Evolutionary conservation across 2,888 invertebrate species (phyloP).

Genomic region (Brachypterus glaber): DNA sequence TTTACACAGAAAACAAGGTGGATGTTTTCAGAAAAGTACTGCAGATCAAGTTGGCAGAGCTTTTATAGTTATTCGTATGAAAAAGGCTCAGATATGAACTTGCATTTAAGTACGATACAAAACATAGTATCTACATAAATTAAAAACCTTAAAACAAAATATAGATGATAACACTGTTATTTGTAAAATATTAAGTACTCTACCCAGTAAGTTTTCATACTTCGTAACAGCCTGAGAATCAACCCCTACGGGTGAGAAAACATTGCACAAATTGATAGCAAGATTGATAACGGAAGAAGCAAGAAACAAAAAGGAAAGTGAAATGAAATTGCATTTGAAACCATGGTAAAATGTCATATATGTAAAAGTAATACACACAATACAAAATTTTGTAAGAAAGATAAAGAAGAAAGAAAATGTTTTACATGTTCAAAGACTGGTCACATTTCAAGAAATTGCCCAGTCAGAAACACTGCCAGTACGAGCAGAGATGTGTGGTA

Average conservation of each 20-base stretch:
- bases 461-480: too few species aligned
- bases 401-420: conserved; percentile 10
- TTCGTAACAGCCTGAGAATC: conserved; percentile 3
- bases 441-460: conserved; percentile 5
- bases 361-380: conserved; percentile 5
- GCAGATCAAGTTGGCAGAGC: too few species aligned
- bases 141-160: conserved; percentile 3
- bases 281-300: conserved; percentile 13
- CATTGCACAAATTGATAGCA: conserved; percentile 17
- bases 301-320: conserved; percentile 8
- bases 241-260: background rate
- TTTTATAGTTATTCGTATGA: too few species aligned
- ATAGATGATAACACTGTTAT: conserved; percentile 5
- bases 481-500: background rate
- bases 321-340: too few species aligned
- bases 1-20: background rate
- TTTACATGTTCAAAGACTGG: conserved; percentile 11
- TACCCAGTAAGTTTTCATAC: background rate
- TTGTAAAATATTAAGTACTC: background rate
- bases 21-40: background rate
- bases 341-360: conserved; percentile 4
- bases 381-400: background rate
- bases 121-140: too few species aligned
- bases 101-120: too few species aligned
- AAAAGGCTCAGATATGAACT: too few species aligned